Evolutionary conservation across 92 coral and sea anemone species (phyloP), one percentile per base, ranked within the genome.

Genomic region (Palythoa grandiflora): DNA sequence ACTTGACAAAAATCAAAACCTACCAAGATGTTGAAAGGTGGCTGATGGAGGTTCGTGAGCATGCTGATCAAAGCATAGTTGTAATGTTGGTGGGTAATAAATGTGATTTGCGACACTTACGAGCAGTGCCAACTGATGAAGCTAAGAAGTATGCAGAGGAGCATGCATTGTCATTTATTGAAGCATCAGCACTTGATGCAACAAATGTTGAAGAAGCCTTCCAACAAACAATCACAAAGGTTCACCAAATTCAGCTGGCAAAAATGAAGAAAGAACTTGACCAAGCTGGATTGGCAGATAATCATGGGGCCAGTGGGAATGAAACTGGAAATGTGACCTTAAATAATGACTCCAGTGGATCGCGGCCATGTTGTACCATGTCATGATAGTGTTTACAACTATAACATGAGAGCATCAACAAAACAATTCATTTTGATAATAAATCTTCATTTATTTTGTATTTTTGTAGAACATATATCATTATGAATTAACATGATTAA

Each of bases 31-130:
- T 97, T 0, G 98, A 87, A 35, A 92, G 98, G 21, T 97, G 99
- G 99, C 80, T 97, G 55, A 78, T 91, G 88, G 99, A 97, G 89
- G 98, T 97, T 14, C 87, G 96, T 15, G 99, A 97, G 57, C 99
- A 97, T 89, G 99, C 99, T 1, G 96, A 94, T 38, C 94, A 94
- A 38, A 91, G 96, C 52, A 97, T 97, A 66, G 98, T 97, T n/a
- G 96, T 94, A 44, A 97, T 97, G 99, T 91, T 97, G 87, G 98
- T 97, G 61, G 99, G 99, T 40, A 97, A 97, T 84, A 97, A 97
- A 91, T 92, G 97, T 78, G 99, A 97, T 90, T 90, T 97, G 93
- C 96, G 85, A 92, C 99, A 97, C 88, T 89, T 97, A 73, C 91
- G 98, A 50, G 99, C 99, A 10, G 93, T 97, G 60, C 93, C 95